phyloP scores from a whole-genome alignment of 2,888 invertebrate species.

The Tipula helvola region DNA sequence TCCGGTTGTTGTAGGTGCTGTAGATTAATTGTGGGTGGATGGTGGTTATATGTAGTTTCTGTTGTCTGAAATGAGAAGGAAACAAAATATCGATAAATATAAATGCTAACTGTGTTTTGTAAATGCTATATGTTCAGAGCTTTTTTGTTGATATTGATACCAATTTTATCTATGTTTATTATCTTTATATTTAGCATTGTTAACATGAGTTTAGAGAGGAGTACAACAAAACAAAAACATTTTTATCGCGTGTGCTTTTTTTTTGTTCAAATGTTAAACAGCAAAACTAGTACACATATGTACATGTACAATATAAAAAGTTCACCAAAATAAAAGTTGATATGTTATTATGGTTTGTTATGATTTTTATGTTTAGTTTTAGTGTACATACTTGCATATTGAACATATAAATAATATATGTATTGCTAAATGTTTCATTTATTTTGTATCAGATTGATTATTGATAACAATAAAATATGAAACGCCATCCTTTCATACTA shows the following conservation, averaged over 20 bases:
- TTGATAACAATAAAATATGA: neutral
- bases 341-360: neutral
- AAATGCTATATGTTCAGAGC: neutral
- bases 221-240: neutral
- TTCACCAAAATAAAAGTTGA: neutral
- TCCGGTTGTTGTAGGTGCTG: neutral
- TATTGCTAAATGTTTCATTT: neutral
- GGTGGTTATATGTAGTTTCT: neutral
- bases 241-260: neutral
- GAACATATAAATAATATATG: neutral
- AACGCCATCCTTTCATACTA: neutral
- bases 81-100: neutral
- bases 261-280: neutral
- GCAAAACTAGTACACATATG: neutral
- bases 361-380: neutral
- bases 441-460: neutral
- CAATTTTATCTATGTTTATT: neutral
- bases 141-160: neutral
- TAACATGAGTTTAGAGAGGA: neutral
- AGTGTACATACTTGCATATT: neutral
- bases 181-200: neutral
- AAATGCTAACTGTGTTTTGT: neutral
- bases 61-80: neutral
- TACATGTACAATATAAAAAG: neutral
- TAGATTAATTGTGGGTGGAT: neutral